Base-by-base conservation (phyloP, 2,888 invertebrate species). In the Apamea monoglypha region DNA sequence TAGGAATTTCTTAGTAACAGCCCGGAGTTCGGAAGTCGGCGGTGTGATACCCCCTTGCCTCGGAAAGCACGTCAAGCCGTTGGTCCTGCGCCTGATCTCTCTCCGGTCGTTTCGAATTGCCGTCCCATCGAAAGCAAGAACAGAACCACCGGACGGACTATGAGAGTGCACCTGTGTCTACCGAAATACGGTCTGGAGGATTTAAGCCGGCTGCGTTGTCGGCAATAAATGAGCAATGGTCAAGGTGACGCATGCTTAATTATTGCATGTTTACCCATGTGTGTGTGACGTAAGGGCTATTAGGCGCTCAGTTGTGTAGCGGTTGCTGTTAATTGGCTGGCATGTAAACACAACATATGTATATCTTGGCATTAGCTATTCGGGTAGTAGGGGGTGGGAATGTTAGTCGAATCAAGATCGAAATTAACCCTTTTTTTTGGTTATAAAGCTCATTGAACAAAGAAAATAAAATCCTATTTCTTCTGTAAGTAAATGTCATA, bases 261-360 rank as follows among this genome's bases (percentile, higher is more conserved):
- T 84, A 89, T 80, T 86, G 88, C 86, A 84, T 79, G 80, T 74
- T 56, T 12, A 79, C 73, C 78, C 82, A 83, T 80, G 83, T 88
- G 89, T 83, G 83, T 75, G 81, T 87, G 83, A 87, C 79, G 72
- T 87, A 78, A 73, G 78, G 85, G 73, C 87, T 80, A 90, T 90
- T 87, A 89, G 80, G 71, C 76, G 75, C 69, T 72, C 68, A 74
- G 69, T 71, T 72, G 84, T 70, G 74, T 76, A 74, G 74, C 50
- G 74, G 81, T 73, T 68, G 73, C 73, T 75, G 83, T 80, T 75
- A 83, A 84, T 81, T 87, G 83, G 79, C 81, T 83, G 74, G 77
- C 83, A 79, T 81, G 83, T 85, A 83, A 84, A 84, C 81, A 86
- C 64, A 53, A 64, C 59, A 40, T 40, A 64, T 44, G 21, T 75